Conservation (phyloP, 2,797 vertebrate genomes). For the Lepus oiostolus region DNA sequence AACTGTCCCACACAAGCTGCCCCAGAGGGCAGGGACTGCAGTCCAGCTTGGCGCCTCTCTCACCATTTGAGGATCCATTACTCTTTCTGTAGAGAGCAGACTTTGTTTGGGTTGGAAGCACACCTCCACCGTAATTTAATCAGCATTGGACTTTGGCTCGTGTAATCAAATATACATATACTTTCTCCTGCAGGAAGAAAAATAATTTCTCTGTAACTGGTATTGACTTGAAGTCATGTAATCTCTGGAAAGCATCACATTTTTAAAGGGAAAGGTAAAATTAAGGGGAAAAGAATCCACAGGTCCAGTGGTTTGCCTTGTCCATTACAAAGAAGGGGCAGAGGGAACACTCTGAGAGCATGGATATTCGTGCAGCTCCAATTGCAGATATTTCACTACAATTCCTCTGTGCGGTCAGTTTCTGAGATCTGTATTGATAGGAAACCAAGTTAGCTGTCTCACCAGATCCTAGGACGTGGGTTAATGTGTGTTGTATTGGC, state of each 20-base stretch:
- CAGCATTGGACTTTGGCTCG: constrained; percentile 86
- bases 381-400: neutral
- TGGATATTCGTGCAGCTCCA: neutral
- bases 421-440: neutral
- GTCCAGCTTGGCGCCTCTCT: constrained; percentile 73
- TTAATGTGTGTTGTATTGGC: neutral
- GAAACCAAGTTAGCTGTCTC: neutral
- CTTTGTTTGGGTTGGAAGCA: constrained; percentile 87
- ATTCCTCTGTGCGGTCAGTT: neutral
- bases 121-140: constrained; percentile 86
- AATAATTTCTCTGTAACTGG: constrained; percentile 86
- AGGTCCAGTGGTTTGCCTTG: constrained; percentile 53
- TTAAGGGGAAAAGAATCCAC: constrained; percentile 58
- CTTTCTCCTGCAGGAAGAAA: constrained; percentile 86
- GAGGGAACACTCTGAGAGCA: neutral
- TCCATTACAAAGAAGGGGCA: constrained; percentile 54
- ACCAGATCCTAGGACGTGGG: neutral
- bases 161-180: constrained; percentile 88
- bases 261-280: constrained; percentile 83
- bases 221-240: constrained; percentile 86
- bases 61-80: constrained; percentile 82
- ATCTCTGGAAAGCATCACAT: constrained; percentile 82
- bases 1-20: constrained; percentile 55
- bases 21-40: constrained; percentile 63
- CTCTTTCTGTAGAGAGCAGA: constrained; percentile 84